Conservation (phyloP, 2,113 vertebrate species). For the Xenus cinereus region DNA sequence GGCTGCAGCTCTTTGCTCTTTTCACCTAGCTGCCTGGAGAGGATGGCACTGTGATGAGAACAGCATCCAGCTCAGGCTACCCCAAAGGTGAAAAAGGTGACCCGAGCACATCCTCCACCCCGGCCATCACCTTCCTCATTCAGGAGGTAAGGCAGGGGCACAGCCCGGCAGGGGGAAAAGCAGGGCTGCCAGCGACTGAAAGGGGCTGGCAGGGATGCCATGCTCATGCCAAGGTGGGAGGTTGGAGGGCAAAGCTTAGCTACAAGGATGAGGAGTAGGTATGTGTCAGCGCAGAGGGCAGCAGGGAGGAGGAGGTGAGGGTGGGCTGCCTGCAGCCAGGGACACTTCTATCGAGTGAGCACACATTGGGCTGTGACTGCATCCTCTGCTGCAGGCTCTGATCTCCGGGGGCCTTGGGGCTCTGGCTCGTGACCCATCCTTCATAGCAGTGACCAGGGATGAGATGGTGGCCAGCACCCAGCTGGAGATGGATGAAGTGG, state of each 20-base stretch:
- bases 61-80: background rate
- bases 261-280: background rate
- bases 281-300: background rate
- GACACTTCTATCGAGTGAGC: background rate
- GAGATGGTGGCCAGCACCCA: constrained; percentile 82
- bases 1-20: background rate
- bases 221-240: fast-evolving
- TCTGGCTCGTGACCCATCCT: constrained; percentile 75
- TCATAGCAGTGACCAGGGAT: constrained; percentile 71
- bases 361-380: background rate
- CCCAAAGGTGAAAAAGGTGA: background rate
- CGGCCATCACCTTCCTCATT: constrained; percentile 79
- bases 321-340: background rate
- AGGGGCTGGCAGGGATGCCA: background rate
- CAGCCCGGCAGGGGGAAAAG: background rate
- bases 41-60: background rate
- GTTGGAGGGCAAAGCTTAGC: background rate
- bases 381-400: constrained; percentile 75
- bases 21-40: background rate
- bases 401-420: constrained; percentile 72
- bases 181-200: background rate
- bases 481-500: constrained; percentile 74
- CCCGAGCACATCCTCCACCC: background rate
- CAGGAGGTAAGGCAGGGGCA: constrained; percentile 76
- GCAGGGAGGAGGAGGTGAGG: background rate